Conservation (phyloP, 2,888 invertebrate genomes). For the Notodonta ziczac region DNA sequence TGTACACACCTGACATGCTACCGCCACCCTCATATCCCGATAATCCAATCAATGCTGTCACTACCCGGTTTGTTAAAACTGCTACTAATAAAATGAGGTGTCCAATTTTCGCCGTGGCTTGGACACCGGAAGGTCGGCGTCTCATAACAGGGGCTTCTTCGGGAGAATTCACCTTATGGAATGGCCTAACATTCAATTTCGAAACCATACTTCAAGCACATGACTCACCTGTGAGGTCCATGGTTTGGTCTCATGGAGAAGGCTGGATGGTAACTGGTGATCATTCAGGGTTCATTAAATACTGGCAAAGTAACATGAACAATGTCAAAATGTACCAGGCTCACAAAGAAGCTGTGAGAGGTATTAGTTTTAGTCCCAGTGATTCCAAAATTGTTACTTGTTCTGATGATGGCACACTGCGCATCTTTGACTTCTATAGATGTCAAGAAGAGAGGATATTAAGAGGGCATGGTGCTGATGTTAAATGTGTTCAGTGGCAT, state of each 20-base stretch:
- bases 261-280: constrained; percentile 99
- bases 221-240: constrained; percentile 98
- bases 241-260: constrained; percentile 99
- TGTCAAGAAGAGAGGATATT: constrained; percentile 98
- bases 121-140: constrained; percentile 99
- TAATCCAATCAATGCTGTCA: constrained; percentile 98
- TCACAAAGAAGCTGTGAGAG: constrained; percentile 99
- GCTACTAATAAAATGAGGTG: constrained; percentile 99
- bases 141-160: constrained; percentile 99
- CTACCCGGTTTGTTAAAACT: constrained; percentile 98
- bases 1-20: constrained; percentile 96
- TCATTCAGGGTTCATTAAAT: constrained; percentile 99
- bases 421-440: constrained; percentile 99
- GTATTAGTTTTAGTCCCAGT: constrained; percentile 99
- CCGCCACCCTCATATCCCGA: constrained; percentile 97
- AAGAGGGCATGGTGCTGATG: constrained; percentile 98
- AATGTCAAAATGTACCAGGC: constrained; percentile 99
- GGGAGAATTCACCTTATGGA: constrained; percentile 99
- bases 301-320: constrained; percentile 99
- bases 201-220: constrained; percentile 99
- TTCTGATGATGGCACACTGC: constrained; percentile 99
- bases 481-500: constrained; percentile 99
- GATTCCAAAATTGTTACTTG: constrained; percentile 99
- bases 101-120: constrained; percentile 99
- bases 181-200: constrained; percentile 99